These are phyloP conservation scores for Zeugodacus cucurbitae DNA, from an alignment of 1,140 invertebrate genomes.

Conservation along the genomic window DNA sequence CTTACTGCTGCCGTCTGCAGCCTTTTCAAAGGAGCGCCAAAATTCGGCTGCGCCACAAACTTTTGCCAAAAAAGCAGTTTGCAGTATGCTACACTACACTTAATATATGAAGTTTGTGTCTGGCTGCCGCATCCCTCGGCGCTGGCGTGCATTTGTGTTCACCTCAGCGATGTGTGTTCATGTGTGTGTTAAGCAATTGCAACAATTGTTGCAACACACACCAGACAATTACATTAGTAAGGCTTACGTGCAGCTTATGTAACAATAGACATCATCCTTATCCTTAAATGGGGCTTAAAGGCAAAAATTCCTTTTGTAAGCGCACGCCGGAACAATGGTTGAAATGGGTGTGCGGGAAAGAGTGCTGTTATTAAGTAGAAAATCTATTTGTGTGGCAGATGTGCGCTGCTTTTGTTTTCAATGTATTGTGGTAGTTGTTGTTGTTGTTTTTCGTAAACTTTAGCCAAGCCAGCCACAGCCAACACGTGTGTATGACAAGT, in stretches of 20 bases:
- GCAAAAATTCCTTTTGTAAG: slow-evolving; percentile 5
- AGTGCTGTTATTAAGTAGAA: neutral
- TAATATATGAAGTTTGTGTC: neutral
- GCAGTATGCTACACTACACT: neutral
- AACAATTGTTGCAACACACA: slow-evolving; percentile 8
- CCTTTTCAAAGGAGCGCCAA: neutral
- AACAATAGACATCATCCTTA: slow-evolving; percentile 37
- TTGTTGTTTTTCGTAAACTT: neutral
- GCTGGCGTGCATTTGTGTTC: neutral
- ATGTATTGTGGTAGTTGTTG: neutral
- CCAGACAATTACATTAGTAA: slow-evolving; percentile 34
- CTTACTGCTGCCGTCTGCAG: too few relatives aligned
- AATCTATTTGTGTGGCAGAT: neutral
- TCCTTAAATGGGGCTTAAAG: slow-evolving; percentile 34
- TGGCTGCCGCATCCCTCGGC: neutral
- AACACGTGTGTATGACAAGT: neutral
- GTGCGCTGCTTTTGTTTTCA: neutral
- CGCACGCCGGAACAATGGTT: neutral
- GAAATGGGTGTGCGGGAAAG: neutral
- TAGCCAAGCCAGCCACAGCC: neutral
- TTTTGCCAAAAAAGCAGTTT: neutral
- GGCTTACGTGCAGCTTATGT: slow-evolving; percentile 28
- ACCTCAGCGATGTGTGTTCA: neutral
- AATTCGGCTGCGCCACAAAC: neutral
- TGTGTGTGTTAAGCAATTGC: neutral